Percentiles rank a stretch among this genome's conserved stretches.
phyloP scores from a whole-genome alignment of 2,888 invertebrate genomes.

The Strigamia maritima region DNA sequence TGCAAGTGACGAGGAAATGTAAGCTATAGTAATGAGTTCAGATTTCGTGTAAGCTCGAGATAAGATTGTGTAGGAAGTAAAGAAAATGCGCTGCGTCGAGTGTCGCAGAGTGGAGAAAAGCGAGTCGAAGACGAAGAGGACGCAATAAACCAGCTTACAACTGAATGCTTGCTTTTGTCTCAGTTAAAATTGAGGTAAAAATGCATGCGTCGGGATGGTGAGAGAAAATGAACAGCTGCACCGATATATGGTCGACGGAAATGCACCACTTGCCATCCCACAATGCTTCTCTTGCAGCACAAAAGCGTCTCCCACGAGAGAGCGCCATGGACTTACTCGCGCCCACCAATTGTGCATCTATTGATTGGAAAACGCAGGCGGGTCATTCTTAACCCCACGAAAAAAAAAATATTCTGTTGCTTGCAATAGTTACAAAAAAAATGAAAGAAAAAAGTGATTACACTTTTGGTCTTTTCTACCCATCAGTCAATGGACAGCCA shows the following conservation, averaged over 20 bases:
- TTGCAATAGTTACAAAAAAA: too few species aligned
- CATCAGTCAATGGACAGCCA: constrained; percentile 23
- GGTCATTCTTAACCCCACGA: constrained; percentile 8
- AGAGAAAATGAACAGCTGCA: constrained; percentile 26
- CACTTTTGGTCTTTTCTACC: neutral
- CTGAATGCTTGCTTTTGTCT: neutral
- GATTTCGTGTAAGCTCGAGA: constrained; percentile 24
- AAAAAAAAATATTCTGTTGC: neutral
- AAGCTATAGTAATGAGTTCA: constrained; percentile 29
- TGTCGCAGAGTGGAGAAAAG: neutral
- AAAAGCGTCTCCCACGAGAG: constrained; percentile 29
- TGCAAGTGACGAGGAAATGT: constrained; percentile 26
- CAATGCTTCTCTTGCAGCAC: constrained; percentile 17
- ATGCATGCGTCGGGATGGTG: constrained; percentile 15
- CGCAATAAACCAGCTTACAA: constrained; percentile 17
- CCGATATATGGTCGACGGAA: constrained; percentile 20
- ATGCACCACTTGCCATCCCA: constrained; percentile 29
- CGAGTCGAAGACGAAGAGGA: neutral
- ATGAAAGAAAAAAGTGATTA: neutral
- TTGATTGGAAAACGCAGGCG: constrained; percentile 22
- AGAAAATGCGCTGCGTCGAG: neutral
- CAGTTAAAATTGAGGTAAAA: constrained; percentile 24
- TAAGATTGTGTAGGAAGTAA: constrained; percentile 27
- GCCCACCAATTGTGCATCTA: constrained; percentile 29
- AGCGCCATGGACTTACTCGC: constrained; percentile 27